Evolutionary conservation across 2,113 vertebrate species (phyloP), one percentile per base, ranked within the genome.

Genomic region (Atractosteus spatula): DNA sequence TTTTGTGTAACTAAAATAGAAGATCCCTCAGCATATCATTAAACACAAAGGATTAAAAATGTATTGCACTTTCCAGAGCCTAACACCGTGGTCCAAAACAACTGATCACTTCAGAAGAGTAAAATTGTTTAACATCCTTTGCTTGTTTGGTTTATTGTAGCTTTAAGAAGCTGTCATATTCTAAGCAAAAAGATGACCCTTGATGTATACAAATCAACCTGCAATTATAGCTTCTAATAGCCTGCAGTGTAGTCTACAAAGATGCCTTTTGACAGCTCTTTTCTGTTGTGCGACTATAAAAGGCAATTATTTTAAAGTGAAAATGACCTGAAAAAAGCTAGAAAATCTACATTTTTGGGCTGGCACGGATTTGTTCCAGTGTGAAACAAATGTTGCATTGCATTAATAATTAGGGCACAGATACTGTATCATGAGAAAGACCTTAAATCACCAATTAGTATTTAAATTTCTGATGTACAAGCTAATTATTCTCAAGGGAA

Each of bases 191-290:
- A 74, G 73, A 78, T 79, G 45, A 70, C 79, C 78, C 42, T 45
- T 13, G 62, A 71, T 69, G 66, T 47, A 62, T 69, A 87, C 83
- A 85, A 86, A 88, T 87, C 86, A 86, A 75, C 80, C 76, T 77
- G 76, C 80, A 85, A 84, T 86, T 81, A 83, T 71, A 82, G 75
- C 70, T 73, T 76, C 63, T 76, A 74, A 71, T 29, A 56, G 57
- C 67, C 64, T 59, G 64, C 70, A 72, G 61, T 43, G 41, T 41
- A 29, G n/a, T 29, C 67, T 54, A 70, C 66, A 43, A 29, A 16
- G 42, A 67, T 8, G 54, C 17, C 13, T 1, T 54, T n/a, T 13
- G 57, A 42, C 41, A 54, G 59, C 55, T 51, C 66, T 43, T 66
- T 3, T 67, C 51, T 51, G 47, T 68, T 62, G 74, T 55, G 74